phyloP scores from a whole-genome alignment of 2,797 vertebrate genomes.

The Syngnathus rostellatus region DNA sequence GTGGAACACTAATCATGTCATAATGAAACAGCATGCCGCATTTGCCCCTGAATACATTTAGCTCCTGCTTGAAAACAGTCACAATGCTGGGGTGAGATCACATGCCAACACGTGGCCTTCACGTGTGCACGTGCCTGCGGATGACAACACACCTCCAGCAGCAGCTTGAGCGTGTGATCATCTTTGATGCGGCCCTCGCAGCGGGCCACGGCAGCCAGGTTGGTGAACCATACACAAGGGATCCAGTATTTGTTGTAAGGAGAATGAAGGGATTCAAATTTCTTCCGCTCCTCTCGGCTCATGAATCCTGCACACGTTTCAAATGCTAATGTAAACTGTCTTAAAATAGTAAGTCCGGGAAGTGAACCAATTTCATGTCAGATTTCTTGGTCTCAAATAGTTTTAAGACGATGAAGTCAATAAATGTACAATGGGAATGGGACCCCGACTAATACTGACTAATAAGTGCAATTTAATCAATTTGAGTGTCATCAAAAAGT shows the following conservation, averaged over 20 bases:
- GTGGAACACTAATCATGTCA: slow-evolving; percentile 86
- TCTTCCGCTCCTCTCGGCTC: slow-evolving; percentile 85
- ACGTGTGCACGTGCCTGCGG: not conserved
- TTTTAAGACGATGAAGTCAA: not conserved
- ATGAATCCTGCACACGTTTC: slow-evolving; percentile 78
- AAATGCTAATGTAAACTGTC: not conserved
- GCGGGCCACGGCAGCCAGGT: slow-evolving; percentile 78
- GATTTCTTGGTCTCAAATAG: not conserved
- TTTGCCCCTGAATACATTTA: slow-evolving; percentile 78
- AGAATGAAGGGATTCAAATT: slow-evolving; percentile 82
- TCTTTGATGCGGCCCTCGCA: slow-evolving; percentile 83
- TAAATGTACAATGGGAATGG: not conserved
- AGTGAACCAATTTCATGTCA: not conserved
- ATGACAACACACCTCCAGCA: slow-evolving; percentile 74
- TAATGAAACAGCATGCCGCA: slow-evolving; percentile 93
- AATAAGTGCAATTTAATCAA: not conserved
- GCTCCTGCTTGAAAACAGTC: slow-evolving; percentile 64
- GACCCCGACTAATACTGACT: not conserved
- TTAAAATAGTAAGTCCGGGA: not conserved
- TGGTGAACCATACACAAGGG: slow-evolving; percentile 89
- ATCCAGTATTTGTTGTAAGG: slow-evolving; percentile 94
- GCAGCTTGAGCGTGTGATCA: slow-evolving; percentile 80
- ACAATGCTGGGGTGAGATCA: not conserved
- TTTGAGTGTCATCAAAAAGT: not conserved
- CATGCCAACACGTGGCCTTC: slow-evolving; percentile 2